Conservation (phyloP, 2,888 invertebrate genomes). For the Rotaria socialis region DNA sequence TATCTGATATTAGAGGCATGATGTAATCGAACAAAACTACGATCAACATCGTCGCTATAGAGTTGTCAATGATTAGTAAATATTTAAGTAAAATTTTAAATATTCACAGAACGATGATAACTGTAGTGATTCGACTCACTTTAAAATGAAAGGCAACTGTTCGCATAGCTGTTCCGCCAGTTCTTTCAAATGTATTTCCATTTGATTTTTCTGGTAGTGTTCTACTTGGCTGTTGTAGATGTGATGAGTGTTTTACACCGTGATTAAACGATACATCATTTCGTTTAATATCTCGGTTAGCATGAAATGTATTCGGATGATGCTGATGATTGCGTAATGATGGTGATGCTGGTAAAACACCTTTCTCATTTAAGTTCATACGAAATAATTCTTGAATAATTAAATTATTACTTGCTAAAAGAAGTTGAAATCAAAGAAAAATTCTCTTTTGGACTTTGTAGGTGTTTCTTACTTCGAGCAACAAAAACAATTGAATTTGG, state of each 20-base stretch:
- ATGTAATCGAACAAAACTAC: too few species aligned
- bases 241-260: neutral
- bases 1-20: too few species aligned
- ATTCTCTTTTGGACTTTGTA: too few species aligned
- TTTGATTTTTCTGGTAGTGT: neutral
- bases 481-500: constrained; percentile 54
- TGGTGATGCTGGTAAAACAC: constrained; percentile 39
- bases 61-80: too few species aligned
- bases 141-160: constrained; percentile 47
- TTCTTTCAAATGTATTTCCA: constrained; percentile 10
- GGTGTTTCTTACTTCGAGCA: constrained; percentile 51
- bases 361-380: constrained; percentile 42
- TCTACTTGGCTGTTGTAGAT: neutral
- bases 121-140: neutral
- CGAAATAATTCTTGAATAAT: constrained; percentile 44
- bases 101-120: too few species aligned
- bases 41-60: too few species aligned
- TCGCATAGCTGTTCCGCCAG: constrained; percentile 37
- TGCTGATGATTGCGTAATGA: neutral
- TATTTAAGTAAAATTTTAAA: too few species aligned
- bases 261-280: neutral
- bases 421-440: neutral
- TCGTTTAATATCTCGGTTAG: neutral
- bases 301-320: constrained; percentile 14
- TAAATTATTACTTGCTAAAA: constrained; percentile 42